Percentiles rank a stretch among this genome's conserved stretches.
Evolutionary conservation across 2,888 invertebrate species (phyloP).

Genomic region (Blera fallax): DNA sequence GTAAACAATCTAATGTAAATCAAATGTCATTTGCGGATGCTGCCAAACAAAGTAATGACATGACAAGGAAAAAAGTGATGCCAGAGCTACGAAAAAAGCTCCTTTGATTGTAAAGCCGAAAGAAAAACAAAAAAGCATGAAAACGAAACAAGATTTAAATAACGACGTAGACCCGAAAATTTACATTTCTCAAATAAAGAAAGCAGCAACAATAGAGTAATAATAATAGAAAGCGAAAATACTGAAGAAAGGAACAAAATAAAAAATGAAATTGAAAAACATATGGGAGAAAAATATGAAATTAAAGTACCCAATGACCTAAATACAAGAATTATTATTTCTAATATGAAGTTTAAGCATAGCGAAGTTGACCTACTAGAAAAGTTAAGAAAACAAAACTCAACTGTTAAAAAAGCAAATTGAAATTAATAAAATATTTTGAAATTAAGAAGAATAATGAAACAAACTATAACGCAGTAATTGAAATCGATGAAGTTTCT

Average conservation of each 20-base stretch:
- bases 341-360: not conserved
- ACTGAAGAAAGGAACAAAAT: not conserved
- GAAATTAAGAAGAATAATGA: not conserved
- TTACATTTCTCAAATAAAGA: not conserved
- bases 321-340: not conserved
- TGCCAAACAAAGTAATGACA: not conserved
- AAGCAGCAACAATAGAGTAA: not conserved
- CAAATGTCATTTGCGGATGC: not conserved
- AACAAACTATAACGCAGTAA: not conserved
- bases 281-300: not conserved
- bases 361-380: not conserved
- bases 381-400: not conserved
- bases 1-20: not conserved
- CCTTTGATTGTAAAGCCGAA: no score
- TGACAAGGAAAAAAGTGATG: not conserved
- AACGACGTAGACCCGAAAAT: slow-evolving; percentile 4
- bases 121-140: not conserved
- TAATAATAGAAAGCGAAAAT: not conserved
- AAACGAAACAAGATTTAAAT: slow-evolving; percentile 5
- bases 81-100: not conserved
- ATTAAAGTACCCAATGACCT: slow-evolving; percentile 1
- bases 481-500: not conserved
- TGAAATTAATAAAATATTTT: slow-evolving; percentile 1
- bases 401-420: not conserved
- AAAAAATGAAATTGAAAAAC: no score